Evolutionary conservation across 2,888 invertebrate genomes (phyloP).

Genomic region (Punctoribates punctum): DNA sequence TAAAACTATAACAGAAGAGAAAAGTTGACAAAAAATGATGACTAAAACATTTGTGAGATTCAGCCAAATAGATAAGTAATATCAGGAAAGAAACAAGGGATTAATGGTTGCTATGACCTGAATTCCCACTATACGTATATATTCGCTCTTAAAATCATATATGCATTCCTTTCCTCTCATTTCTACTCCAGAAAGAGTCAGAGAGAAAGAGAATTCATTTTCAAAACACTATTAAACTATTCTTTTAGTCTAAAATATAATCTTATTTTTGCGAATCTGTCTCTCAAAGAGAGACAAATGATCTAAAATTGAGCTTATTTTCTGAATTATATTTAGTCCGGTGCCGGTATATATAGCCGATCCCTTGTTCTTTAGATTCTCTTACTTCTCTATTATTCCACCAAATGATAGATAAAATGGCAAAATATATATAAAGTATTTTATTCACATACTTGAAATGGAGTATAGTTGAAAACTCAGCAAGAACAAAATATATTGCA

Average conservation of each 20-base stretch:
- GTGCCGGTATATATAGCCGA: too few species aligned
- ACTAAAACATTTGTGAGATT: slow-evolving; percentile 16
- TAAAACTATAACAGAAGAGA: too few species aligned
- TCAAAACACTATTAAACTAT: not conserved
- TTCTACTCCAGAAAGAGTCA: too few species aligned
- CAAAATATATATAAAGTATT: too few species aligned
- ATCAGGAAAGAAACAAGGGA: not conserved
- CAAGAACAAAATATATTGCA: too few species aligned
- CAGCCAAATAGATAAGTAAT: not conserved
- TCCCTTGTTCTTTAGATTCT: too few species aligned
- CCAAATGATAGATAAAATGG: too few species aligned
- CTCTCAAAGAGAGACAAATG: not conserved
- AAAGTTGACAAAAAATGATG: slow-evolving; percentile 2
- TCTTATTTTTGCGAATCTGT: not conserved
- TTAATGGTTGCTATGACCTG: slow-evolving; percentile 7
- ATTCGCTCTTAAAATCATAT: not conserved
- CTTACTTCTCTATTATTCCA: too few species aligned
- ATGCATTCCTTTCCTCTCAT: not conserved
- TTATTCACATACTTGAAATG: too few species aligned
- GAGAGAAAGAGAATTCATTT: not conserved
- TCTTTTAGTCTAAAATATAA: not conserved
- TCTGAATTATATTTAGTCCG: not conserved
- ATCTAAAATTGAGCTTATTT: not conserved
- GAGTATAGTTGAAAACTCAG: too few species aligned
- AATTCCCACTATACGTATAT: not conserved